Evolutionary conservation across 2,113 vertebrate genomes (phyloP).

Genomic region (Colossoma macropomum): DNA sequence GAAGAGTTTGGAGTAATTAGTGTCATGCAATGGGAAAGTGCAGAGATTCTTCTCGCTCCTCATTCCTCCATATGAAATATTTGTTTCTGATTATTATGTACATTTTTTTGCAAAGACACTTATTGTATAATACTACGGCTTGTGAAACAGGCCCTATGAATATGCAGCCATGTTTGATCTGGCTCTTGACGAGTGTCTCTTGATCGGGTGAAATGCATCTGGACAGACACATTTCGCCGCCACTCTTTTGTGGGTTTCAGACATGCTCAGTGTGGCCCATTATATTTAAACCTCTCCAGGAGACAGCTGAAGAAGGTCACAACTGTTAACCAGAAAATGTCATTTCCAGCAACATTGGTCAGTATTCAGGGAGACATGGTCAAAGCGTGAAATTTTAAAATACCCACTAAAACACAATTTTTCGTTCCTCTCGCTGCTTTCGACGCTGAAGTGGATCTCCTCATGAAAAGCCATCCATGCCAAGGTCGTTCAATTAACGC

Average conservation of each 20-base stretch:
- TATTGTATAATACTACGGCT: conserved; percentile 13
- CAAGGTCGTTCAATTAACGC: conserved; percentile 73
- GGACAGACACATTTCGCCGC: conserved; percentile 5
- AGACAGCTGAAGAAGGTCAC: conserved; percentile 53
- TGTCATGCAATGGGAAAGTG: conserved; percentile 19
- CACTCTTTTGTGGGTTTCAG: conserved; percentile 28
- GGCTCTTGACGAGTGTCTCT: background rate
- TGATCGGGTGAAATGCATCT: conserved; percentile 1
- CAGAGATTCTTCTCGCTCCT: background rate
- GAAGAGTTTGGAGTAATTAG: conserved; percentile 47
- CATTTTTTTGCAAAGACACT: background rate
- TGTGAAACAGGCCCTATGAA: conserved; percentile 18
- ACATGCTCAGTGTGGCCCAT: conserved; percentile 34
- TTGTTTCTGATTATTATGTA: conserved; percentile 23
- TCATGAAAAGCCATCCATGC: conserved; percentile 65
- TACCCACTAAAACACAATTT: conserved; percentile 60
- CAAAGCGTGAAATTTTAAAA: conserved; percentile 62
- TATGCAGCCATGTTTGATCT: conserved; percentile 7
- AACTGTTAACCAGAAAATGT: conserved; percentile 59
- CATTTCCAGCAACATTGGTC: conserved; percentile 57
- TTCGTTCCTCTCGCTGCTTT: conserved; percentile 60
- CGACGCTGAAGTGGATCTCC: conserved; percentile 58
- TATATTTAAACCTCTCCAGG: conserved; percentile 55
- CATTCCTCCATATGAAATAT: background rate
- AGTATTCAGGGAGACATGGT: conserved; percentile 56